These are phyloP conservation scores for Ecdyonurus torrentis DNA, from an alignment of 2,888 invertebrate genomes.

Conservation along the genomic window DNA sequence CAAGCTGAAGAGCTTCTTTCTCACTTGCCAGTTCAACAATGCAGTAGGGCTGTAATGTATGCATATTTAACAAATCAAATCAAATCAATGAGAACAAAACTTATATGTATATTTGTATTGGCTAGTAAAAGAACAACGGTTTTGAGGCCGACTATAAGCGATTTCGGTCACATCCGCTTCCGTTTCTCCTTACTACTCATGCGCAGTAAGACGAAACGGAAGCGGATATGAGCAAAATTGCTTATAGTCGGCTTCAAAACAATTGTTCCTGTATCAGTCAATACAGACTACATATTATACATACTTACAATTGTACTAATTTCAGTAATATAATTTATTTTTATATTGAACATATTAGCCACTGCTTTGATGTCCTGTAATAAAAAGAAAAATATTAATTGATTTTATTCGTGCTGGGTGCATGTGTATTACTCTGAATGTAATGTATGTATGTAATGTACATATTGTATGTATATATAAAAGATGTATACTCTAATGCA, in stretches of 20 bases:
- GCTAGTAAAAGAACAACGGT: no score
- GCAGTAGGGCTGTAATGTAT: slow-evolving; percentile 55
- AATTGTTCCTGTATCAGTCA: slow-evolving; percentile 10
- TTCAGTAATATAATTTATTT: slow-evolving; percentile 27
- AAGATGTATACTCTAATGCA: background rate
- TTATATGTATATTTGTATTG: slow-evolving; percentile 15
- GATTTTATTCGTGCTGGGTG: no score
- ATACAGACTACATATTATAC: slow-evolving; percentile 7
- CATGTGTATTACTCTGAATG: no score
- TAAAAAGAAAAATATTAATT: no score
- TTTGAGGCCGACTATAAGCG: no score
- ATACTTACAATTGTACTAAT: slow-evolving; percentile 6
- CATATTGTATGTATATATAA: background rate
- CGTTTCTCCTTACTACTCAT: no score
- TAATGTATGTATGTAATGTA: slow-evolving; percentile 12
- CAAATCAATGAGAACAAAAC: slow-evolving; percentile 9
- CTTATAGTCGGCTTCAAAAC: no score
- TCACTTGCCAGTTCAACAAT: slow-evolving; percentile 61
- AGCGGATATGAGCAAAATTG: no score
- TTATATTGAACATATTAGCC: slow-evolving; percentile 40
- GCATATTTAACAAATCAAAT: slow-evolving; percentile 9
- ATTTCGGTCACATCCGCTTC: no score
- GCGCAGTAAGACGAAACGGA: no score
- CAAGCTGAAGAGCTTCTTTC: slow-evolving; percentile 47
- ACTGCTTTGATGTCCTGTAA: slow-evolving; percentile 70